A percentile compares a stretch with the other conserved stretches of the same genome.
phyloP scores from a whole-genome alignment of 2,797 vertebrate species.

The Megalops cyprinoides region DNA sequence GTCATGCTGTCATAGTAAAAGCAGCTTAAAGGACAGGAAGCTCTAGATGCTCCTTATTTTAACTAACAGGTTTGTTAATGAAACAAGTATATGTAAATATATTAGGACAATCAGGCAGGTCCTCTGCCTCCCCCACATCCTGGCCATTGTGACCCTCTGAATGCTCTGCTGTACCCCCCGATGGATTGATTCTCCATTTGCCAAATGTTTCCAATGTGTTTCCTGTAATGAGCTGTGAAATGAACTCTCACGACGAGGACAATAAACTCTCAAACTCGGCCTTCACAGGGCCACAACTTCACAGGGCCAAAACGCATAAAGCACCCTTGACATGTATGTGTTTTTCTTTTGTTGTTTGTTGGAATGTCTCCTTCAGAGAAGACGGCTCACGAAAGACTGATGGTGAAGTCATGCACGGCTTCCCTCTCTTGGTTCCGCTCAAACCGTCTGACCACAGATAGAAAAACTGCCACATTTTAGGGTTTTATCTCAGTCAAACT shows the following conservation, averaged over 20 bases:
- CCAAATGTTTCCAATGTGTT: conserved; percentile 3
- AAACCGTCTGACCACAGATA: not conserved
- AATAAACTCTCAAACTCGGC: conserved; percentile 22
- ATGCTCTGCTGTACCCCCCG: not conserved
- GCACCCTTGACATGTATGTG: not conserved
- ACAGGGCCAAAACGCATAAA: not conserved
- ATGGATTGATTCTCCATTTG: conserved; percentile 1
- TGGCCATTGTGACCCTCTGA: not conserved
- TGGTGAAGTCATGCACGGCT: not conserved
- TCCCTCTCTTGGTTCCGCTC: not conserved
- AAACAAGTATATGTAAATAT: too few species aligned
- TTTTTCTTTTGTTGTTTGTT: not conserved
- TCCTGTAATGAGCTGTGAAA: conserved; percentile 28
- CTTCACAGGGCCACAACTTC: too few species aligned
- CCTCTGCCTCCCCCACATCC: not conserved
- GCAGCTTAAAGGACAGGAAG: too few species aligned
- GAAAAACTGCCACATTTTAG: not conserved
- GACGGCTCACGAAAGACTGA: not conserved
- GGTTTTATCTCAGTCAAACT: conserved; percentile 2
- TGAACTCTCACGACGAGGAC: conserved; percentile 9
- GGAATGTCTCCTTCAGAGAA: conserved; percentile 1
- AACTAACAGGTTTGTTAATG: too few species aligned
- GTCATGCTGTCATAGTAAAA: too few species aligned
- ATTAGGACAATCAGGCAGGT: too few species aligned
- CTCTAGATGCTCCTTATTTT: too few species aligned